Evolutionary conservation across 1,140 invertebrate species (phyloP).

Genomic region (Micrasema minimum): DNA sequence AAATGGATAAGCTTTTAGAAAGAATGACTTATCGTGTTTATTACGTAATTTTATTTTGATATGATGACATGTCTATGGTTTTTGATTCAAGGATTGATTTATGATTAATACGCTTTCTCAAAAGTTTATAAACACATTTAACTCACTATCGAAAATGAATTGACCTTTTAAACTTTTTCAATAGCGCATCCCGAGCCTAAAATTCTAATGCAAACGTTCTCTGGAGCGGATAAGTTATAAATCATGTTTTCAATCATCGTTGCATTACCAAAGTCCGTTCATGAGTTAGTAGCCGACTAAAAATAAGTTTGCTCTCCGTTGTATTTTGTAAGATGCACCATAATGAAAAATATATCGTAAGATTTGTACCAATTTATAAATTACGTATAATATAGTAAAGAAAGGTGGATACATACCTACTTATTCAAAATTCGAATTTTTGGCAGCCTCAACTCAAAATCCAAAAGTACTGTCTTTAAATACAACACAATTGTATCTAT

Average conservation of each 20-base stretch:
- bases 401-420: too few relatives aligned
- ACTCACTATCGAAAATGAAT: background rate
- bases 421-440: too few relatives aligned
- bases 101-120: conserved; percentile 6
- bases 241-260: background rate
- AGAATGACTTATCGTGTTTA: background rate
- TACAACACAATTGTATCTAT: too few relatives aligned
- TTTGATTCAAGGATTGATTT: background rate
- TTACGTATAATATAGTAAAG: too few relatives aligned
- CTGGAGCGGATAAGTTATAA: background rate
- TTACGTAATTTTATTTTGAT: conserved; percentile 24
- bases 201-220: background rate
- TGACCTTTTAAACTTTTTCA: background rate
- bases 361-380: too few relatives aligned
- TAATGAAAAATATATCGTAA: too few relatives aligned
- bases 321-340: too few relatives aligned
- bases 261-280: background rate
- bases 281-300: background rate
- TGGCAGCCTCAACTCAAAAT: too few relatives aligned
- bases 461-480: too few relatives aligned
- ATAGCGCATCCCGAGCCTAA: background rate
- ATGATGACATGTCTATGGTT: conserved; percentile 19
- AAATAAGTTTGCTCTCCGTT: too few relatives aligned
- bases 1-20: background rate
- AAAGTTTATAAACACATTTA: conserved; percentile 4